Conservation (phyloP, 2,113 vertebrate genomes). For the Perca schrenkii region DNA sequence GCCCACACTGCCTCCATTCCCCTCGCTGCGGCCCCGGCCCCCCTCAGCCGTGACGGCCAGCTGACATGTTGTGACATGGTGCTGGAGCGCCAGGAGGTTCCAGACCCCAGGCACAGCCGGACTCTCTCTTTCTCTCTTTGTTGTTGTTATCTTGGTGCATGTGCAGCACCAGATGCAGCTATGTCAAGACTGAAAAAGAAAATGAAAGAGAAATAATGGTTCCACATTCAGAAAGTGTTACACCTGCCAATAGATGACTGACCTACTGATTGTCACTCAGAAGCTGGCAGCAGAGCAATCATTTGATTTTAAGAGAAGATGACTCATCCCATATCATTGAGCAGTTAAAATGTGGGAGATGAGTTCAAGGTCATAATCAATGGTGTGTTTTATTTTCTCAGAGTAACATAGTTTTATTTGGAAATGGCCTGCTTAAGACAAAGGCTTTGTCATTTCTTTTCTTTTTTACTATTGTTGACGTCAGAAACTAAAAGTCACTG, state of each 20-base stretch:
- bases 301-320: slow-evolving; percentile 55
- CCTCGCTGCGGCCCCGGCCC: slow-evolving; percentile 64
- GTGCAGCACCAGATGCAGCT: neutral
- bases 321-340: slow-evolving; percentile 47
- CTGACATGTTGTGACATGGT: slow-evolving; percentile 90
- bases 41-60: slow-evolving; percentile 84
- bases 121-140: slow-evolving; percentile 18
- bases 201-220: neutral
- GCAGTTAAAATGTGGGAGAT: slow-evolving; percentile 52
- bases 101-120: slow-evolving; percentile 76
- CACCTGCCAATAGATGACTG: neutral
- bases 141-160: slow-evolving; percentile 19
- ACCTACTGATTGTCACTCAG: slow-evolving; percentile 42
- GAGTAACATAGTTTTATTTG: slow-evolving; percentile 67
- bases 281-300: slow-evolving; percentile 47
- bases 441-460: neutral
- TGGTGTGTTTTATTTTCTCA: slow-evolving; percentile 63
- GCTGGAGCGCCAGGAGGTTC: slow-evolving; percentile 83
- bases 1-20: slow-evolving; percentile 67
- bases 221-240: slow-evolving; percentile 1
- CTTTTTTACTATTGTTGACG: slow-evolving; percentile 12
- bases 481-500: slow-evolving; percentile 43
- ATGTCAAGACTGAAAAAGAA: neutral
- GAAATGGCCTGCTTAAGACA: slow-evolving; percentile 46
- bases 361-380: slow-evolving; percentile 65